Percentiles rank a stretch among this genome's conserved stretches.
phyloP scores from a whole-genome alignment of 2,797 vertebrate species.

The Molossus alvarezi region DNA sequence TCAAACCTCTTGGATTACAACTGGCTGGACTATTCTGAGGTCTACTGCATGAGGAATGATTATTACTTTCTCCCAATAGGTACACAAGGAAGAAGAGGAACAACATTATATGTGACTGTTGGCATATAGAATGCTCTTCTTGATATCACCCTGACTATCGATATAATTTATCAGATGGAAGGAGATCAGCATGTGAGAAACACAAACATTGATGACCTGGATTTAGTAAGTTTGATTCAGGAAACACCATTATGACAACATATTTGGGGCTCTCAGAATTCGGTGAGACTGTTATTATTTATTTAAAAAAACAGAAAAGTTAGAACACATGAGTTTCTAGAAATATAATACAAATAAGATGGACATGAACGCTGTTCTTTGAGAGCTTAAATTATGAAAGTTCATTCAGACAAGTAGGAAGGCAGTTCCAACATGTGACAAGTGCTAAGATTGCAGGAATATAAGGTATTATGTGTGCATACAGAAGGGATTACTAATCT shows the following conservation, averaged over 20 bases:
- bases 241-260: not conserved
- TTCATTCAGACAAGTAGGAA: not conserved
- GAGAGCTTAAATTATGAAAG: not conserved
- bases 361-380: not conserved
- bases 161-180: not conserved
- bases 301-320: not conserved
- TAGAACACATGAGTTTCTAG: not conserved
- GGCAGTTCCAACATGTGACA: not conserved
- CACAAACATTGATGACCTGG: not conserved
- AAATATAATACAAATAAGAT: not conserved
- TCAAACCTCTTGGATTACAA: not conserved
- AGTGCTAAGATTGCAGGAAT: not conserved
- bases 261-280: not conserved
- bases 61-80: not conserved
- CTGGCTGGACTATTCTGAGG: not conserved
- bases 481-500: not conserved
- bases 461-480: not conserved
- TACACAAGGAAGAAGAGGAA: not conserved
- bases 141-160: not conserved
- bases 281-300: not conserved
- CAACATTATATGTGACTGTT: not conserved
- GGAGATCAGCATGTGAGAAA: not conserved
- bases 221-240: not conserved
- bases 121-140: not conserved
- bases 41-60: not conserved